These are phyloP conservation scores for Omphaloscelis lunosa DNA, from an alignment of 2,888 invertebrate species.

Conservation along the genomic window DNA sequence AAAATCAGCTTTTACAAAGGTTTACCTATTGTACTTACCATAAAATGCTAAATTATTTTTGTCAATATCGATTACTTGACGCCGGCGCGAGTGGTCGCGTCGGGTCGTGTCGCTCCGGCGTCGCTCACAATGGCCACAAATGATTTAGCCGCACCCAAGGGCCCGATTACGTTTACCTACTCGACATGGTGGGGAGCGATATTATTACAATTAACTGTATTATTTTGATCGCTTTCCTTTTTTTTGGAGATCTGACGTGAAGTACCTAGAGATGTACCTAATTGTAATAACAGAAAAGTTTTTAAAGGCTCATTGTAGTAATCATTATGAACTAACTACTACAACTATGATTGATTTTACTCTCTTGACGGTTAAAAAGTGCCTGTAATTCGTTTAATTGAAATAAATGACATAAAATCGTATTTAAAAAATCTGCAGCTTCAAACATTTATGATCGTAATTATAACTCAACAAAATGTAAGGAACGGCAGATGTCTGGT, in stretches of 20 bases:
- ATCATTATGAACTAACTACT: neutral
- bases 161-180: conserved; percentile 75
- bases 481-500: neutral
- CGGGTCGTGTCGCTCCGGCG: neutral
- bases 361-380: too few species aligned
- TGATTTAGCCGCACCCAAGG: conserved; percentile 82
- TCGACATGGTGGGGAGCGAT: conserved; percentile 56
- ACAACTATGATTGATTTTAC: too few species aligned
- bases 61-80: conserved; percentile 66
- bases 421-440: too few species aligned
- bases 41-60: conserved; percentile 23
- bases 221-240: conserved; percentile 13
- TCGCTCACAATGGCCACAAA: conserved; percentile 72
- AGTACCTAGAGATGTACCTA: neutral
- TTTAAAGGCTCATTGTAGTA: neutral
- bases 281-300: neutral
- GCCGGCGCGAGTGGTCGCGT: conserved; percentile 45
- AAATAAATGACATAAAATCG: too few species aligned
- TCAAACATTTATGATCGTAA: too few species aligned
- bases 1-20: neutral
- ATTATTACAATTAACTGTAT: conserved; percentile 20
- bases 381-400: too few species aligned
- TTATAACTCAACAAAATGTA: neutral
- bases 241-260: neutral
- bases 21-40: neutral